These are phyloP conservation scores for Psix sp. DNA, from an alignment of 1,140 invertebrate genomes.

Conservation along the genomic window DNA sequence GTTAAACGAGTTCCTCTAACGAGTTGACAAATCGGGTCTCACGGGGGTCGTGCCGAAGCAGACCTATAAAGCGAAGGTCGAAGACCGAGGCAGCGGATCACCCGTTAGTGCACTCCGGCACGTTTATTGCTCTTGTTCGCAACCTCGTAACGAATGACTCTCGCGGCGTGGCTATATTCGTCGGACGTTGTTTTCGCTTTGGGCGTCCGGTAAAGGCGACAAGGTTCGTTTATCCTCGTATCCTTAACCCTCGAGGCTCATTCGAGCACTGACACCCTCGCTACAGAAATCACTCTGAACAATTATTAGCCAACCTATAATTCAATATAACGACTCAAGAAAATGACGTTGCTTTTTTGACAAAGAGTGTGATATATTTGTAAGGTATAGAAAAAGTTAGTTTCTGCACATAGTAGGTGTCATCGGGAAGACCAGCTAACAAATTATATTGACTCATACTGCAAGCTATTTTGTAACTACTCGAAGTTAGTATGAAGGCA, in stretches of 20 bases:
- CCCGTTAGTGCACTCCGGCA: conserved; percentile 70
- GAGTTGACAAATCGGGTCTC: conserved; percentile 78
- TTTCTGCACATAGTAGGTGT: no score
- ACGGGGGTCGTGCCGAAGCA: conserved; percentile 74
- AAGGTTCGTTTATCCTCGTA: conserved; percentile 56
- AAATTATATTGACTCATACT: no score
- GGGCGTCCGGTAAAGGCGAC: conserved; percentile 30
- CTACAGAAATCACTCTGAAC: conserved; percentile 9
- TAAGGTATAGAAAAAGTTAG: no score
- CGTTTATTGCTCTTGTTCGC: conserved; percentile 76
- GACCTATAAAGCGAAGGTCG: conserved; percentile 76
- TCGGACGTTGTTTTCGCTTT: conserved; percentile 33
- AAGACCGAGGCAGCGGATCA: conserved; percentile 62
- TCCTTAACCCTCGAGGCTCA: conserved; percentile 26
- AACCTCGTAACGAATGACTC: conserved; percentile 75
- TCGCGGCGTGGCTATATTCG: conserved; percentile 52
- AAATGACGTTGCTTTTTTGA: conserved; percentile 7
- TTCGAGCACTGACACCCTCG: neutral
- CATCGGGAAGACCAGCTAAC: no score
- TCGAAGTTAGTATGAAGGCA: conserved; percentile 28
- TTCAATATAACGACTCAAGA: conserved; percentile 7
- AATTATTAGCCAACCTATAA: conserved; percentile 16
- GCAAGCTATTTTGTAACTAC: conserved; percentile 36
- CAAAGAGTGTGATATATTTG: no score
- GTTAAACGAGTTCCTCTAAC: conserved; percentile 77